Evolutionary conservation across 1,140 invertebrate species (phyloP).

Genomic region (Pachyrhynchus sulphureomaculatus): DNA sequence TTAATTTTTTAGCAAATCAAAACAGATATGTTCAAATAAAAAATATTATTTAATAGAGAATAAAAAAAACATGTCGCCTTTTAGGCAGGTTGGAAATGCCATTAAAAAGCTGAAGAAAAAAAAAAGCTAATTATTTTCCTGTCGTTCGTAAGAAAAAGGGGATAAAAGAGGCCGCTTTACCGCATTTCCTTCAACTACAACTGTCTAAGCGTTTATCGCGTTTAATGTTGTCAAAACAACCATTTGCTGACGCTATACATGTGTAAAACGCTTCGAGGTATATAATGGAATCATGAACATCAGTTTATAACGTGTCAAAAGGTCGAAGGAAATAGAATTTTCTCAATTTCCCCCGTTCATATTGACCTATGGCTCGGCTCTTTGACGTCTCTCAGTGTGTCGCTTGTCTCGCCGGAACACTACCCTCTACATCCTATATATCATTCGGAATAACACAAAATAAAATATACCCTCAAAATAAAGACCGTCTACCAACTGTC

Average conservation of each 20-base stretch:
- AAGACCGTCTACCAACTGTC: background rate
- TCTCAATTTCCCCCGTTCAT: constrained; percentile 47
- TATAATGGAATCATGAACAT: constrained; percentile 33
- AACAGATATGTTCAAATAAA: too few relatives aligned
- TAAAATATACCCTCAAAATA: too few relatives aligned
- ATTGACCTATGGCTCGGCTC: constrained; percentile 40
- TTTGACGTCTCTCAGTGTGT: constrained; percentile 28
- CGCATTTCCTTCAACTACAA: constrained; percentile 10
- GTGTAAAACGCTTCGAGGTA: constrained; percentile 19
- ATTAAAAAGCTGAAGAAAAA: constrained; percentile 2
- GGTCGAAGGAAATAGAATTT: constrained; percentile 48
- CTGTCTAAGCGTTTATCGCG: constrained; percentile 16
- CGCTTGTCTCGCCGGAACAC: constrained; percentile 26
- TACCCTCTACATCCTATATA: constrained; percentile 26
- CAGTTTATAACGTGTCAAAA: constrained; percentile 40
- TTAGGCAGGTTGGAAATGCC: background rate
- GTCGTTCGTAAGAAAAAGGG: constrained; percentile 10
- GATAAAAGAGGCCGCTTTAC: background rate
- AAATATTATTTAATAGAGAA: too few relatives aligned
- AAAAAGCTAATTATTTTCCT: constrained; percentile 29
- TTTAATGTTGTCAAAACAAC: constrained; percentile 9
- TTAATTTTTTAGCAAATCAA: too few relatives aligned
- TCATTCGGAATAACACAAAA: constrained; percentile 1
- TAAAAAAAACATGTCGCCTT: background rate
- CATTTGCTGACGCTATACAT: constrained; percentile 17